phyloP scores from a whole-genome alignment of 2,113 vertebrate species.

The Corynorhinus townsendii region DNA sequence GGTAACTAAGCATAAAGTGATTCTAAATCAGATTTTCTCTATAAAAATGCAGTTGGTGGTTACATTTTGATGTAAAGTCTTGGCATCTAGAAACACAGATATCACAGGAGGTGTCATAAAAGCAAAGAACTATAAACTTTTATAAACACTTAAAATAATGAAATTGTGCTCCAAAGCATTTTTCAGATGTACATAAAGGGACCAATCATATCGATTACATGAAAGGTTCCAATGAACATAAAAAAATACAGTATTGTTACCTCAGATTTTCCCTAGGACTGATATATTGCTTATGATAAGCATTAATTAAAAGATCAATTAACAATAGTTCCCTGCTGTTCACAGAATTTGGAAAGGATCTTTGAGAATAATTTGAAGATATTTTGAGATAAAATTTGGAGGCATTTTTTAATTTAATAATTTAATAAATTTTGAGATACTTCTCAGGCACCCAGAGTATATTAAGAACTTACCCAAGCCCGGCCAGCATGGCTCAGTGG shows the following conservation, averaged over 20 bases:
- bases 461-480: background rate
- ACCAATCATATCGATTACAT: background rate
- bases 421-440: background rate
- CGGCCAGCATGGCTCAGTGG: no score
- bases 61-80: background rate
- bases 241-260: background rate
- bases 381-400: background rate
- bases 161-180: background rate
- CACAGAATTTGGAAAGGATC: background rate
- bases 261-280: background rate
- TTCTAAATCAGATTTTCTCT: background rate
- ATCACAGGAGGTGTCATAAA: background rate
- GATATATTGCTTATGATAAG: background rate
- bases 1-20: background rate
- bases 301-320: constrained; percentile 43
- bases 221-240: background rate
- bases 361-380: constrained; percentile 17
- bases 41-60: background rate
- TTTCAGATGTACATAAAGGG: background rate
- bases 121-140: constrained; percentile 26
- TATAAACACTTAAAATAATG: constrained; percentile 28
- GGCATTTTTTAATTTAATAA: background rate
- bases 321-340: background rate
- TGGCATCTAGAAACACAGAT: background rate
- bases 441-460: background rate